A percentile compares a stretch with the other conserved stretches of the same genome.
These are phyloP conservation scores for Lasioglossum pauxillum DNA, from an alignment of 2,888 invertebrate species.

Conservation along the genomic window DNA sequence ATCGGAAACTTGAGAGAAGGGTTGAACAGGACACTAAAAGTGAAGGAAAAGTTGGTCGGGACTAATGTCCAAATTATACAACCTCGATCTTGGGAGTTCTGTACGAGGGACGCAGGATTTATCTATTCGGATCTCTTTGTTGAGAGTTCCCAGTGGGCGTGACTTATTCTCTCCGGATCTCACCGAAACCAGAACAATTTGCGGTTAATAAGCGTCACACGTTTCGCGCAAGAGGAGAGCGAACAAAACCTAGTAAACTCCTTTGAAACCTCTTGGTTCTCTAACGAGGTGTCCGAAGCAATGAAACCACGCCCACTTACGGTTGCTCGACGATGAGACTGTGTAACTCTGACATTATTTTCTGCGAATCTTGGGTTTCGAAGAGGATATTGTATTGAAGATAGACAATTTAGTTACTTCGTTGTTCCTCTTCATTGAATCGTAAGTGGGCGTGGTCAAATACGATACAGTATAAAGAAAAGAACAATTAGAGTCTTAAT, in stretches of 20 bases:
- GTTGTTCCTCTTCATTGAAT: too few species aligned
- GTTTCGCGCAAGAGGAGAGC: neutral
- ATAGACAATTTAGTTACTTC: neutral
- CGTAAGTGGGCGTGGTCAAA: too few species aligned
- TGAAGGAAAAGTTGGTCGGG: neutral
- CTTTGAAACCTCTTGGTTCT: neutral
- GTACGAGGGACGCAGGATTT: neutral
- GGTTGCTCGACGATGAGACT: neutral
- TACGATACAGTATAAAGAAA: neutral
- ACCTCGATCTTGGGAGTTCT: neutral
- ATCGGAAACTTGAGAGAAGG: slow-evolving; percentile 1
- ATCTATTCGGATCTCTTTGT: neutral
- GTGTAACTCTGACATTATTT: neutral
- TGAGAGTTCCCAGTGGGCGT: neutral
- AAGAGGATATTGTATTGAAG: neutral
- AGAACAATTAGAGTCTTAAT: neutral
- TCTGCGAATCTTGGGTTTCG: neutral
- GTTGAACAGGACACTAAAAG: neutral
- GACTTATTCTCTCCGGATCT: neutral
- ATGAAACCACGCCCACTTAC: neutral
- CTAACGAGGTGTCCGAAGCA: neutral
- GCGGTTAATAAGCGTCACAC: neutral
- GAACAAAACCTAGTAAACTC: neutral
- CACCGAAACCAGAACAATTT: neutral
- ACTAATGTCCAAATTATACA: neutral